Percentiles rank a stretch among this genome's conserved stretches.
Evolutionary conservation across 2,113 vertebrate genomes (phyloP).

Genomic region (Hoplias malabaricus): DNA sequence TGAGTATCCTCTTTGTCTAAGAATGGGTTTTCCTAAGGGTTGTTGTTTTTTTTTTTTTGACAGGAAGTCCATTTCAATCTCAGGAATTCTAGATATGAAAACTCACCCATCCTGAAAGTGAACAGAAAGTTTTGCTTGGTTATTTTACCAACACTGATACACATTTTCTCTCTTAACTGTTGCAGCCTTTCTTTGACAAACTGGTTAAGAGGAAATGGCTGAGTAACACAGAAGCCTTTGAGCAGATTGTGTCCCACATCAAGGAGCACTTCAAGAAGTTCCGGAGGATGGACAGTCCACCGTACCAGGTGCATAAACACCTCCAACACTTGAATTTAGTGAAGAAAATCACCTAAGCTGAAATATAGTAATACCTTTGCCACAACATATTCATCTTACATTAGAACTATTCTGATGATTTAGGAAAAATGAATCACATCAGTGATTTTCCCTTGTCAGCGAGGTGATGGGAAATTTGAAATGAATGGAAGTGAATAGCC

Average conservation of each 20-base stretch:
- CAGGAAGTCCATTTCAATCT: slow-evolving; percentile 47
- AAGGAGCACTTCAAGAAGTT: slow-evolving; percentile 78
- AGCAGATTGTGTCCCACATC: slow-evolving; percentile 78
- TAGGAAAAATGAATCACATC: neutral
- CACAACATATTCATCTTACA: neutral
- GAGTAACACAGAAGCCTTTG: slow-evolving; percentile 80
- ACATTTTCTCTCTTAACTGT: neutral
- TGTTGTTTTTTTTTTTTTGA: slow-evolving; percentile 17
- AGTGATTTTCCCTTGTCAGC: neutral
- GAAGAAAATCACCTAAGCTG: neutral
- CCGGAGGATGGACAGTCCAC: slow-evolving; percentile 78
- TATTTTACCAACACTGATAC: neutral
- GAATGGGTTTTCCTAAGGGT: slow-evolving; percentile 18
- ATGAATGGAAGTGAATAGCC: neutral
- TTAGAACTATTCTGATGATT: neutral
- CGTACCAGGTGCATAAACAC: slow-evolving; percentile 78
- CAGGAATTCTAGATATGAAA: slow-evolving; percentile 43
- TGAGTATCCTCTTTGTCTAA: slow-evolving; percentile 40
- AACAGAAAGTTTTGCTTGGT: slow-evolving; percentile 6
- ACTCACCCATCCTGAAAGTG: slow-evolving; percentile 24
- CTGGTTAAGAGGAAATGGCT: slow-evolving; percentile 90
- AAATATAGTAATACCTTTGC: neutral
- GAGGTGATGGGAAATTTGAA: no score
- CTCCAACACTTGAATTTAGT: neutral
- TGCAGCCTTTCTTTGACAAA: slow-evolving; percentile 81